A percentile compares a stretch with the other conserved stretches of the same genome.
phyloP scores from a whole-genome alignment of 2,113 vertebrate genomes.

The Lampris incognitus region DNA sequence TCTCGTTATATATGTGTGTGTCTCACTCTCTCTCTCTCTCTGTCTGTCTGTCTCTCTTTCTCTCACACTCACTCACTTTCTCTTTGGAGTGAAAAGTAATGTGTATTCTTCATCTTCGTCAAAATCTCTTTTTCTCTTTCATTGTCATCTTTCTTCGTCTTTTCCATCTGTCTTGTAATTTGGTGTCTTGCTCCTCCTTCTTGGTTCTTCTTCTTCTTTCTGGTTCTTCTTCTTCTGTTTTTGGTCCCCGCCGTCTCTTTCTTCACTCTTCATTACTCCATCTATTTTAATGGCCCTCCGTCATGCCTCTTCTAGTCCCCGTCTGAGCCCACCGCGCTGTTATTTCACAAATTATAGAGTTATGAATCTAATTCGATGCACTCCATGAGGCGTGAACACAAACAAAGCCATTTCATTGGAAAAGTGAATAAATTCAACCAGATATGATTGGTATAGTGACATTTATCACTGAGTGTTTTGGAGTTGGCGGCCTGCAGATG shows the following conservation, averaged over 20 bases:
- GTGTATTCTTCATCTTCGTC: too few relatives aligned
- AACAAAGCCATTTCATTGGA: not conserved
- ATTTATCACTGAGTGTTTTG: too few relatives aligned
- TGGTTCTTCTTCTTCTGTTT: too few relatives aligned
- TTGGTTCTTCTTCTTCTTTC: not conserved
- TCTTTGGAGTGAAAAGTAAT: too few relatives aligned
- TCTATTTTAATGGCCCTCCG: not conserved
- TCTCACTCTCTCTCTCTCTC: too few relatives aligned
- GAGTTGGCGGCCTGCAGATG: too few relatives aligned
- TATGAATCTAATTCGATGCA: not conserved
- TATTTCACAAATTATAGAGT: not conserved
- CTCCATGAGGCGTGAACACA: not conserved
- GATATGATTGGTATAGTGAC: not conserved
- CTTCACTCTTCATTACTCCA: not conserved
- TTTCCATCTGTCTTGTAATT: not conserved
- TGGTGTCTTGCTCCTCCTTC: not conserved
- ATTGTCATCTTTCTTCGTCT: too few relatives aligned
- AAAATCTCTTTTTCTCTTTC: too few relatives aligned
- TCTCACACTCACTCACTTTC: too few relatives aligned
- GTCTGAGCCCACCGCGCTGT: not conserved
- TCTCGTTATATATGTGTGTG: too few relatives aligned
- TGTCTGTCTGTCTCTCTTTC: too few relatives aligned
- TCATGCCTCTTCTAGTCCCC: not conserved
- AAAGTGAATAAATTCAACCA: slow-evolving; percentile 1
- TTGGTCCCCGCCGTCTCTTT: too few relatives aligned